Conservation (phyloP, 2,797 vertebrate species). For the Dermochelys coriacea region DNA sequence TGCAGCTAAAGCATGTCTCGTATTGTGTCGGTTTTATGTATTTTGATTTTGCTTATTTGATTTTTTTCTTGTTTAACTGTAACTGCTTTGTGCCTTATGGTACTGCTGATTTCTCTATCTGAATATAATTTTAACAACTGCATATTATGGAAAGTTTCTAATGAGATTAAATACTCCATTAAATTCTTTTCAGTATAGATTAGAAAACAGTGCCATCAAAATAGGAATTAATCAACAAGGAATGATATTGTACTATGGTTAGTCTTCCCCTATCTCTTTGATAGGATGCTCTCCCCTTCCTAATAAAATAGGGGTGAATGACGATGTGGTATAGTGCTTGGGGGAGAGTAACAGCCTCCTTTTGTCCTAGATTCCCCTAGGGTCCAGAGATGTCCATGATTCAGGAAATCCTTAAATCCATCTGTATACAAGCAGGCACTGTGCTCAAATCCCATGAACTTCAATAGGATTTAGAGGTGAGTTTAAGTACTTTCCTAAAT, state of each 20-base stretch:
- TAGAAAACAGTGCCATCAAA: neutral
- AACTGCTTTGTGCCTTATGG: neutral
- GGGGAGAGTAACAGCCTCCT: neutral
- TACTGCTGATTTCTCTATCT: neutral
- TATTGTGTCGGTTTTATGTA: neutral
- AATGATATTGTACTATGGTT: neutral
- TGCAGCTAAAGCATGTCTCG: neutral
- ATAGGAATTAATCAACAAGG: neutral
- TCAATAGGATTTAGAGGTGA: neutral
- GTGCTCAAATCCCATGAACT: rapidly evolving
- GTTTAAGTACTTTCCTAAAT: neutral
- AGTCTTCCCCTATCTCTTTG: neutral
- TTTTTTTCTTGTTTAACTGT: neutral
- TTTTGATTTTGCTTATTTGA: neutral
- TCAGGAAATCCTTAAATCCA: neutral
- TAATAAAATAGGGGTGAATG: neutral
- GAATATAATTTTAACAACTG: neutral
- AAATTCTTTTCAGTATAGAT: neutral
- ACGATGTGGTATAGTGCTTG: rapidly evolving
- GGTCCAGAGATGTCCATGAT: neutral
- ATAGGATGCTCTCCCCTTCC: neutral
- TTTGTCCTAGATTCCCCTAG: neutral
- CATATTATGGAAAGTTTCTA: neutral
- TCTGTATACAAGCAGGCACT: neutral
- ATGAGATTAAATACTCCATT: neutral